Conservation (phyloP, 2,113 vertebrate genomes). For the Chinchilla lanigera region DNA sequence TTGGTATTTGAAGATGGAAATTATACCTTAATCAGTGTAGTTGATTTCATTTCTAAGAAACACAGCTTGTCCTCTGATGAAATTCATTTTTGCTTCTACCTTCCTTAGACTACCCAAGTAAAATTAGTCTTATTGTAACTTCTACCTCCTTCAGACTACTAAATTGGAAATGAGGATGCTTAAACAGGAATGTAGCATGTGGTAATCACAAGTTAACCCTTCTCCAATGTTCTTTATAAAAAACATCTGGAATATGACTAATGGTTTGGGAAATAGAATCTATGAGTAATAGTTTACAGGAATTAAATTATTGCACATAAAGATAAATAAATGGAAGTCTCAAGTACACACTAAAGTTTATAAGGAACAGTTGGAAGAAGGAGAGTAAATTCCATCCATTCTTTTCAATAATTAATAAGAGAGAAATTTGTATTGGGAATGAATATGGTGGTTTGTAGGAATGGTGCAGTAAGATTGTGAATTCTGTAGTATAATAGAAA, state of each 20-base stretch:
- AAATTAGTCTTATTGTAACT: not conserved
- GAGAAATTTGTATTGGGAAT: constrained; percentile 26
- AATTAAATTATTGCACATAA: constrained; percentile 45
- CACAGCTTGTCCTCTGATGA: not conserved
- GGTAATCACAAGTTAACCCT: not conserved
- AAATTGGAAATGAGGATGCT: not conserved
- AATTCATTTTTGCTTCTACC: not conserved
- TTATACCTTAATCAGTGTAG: not conserved
- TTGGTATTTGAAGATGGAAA: not conserved
- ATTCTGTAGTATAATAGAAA: not conserved
- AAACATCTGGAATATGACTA: constrained; percentile 62
- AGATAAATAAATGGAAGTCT: constrained; percentile 24
- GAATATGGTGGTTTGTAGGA: not conserved
- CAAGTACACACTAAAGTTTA: not conserved
- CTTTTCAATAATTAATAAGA: constrained; percentile 12
- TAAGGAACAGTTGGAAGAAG: constrained; percentile 21
- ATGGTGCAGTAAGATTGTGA: not conserved
- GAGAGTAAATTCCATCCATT: not conserved
- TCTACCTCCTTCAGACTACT: not conserved
- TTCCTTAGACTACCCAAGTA: not conserved
- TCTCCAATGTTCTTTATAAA: not conserved
- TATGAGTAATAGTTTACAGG: constrained; percentile 29
- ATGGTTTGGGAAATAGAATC: constrained; percentile 35
- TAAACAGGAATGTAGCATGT: not conserved
- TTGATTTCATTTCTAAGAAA: constrained; percentile 20